Conservation (phyloP, 2,797 vertebrate species). For the Rousettus madagascariensis region DNA sequence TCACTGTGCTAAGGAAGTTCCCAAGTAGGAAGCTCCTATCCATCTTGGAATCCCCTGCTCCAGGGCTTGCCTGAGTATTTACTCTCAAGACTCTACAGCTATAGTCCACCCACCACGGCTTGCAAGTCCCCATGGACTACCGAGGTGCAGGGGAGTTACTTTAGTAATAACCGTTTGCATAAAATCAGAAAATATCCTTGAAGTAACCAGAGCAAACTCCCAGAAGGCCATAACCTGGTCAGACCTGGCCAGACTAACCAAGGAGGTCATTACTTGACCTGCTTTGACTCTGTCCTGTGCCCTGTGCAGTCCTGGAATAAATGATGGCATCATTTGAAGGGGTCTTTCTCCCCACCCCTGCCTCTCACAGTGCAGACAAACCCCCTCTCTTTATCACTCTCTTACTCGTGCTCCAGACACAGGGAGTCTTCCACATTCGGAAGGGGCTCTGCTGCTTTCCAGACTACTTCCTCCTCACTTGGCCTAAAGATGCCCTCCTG, state of each 20-base stretch:
- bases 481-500: background rate
- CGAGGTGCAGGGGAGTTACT: background rate
- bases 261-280: background rate
- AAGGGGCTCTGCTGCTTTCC: no score
- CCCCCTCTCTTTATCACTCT: background rate
- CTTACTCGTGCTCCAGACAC: background rate
- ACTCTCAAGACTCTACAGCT: background rate
- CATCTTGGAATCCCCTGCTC: background rate
- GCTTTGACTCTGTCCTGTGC: background rate
- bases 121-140: background rate
- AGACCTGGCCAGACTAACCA: background rate
- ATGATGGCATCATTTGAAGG: background rate
- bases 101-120: accelerated
- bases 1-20: background rate
- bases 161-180: background rate
- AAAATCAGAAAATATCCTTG: background rate
- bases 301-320: background rate
- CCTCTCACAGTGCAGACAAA: background rate
- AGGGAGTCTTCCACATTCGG: no score
- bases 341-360: background rate
- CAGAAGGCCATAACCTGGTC: background rate
- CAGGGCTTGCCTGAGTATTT: background rate
- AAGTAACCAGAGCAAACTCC: background rate
- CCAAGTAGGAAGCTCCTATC: background rate
- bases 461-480: background rate